These are phyloP conservation scores for Diacarnus erythraeanus DNA, from an alignment of 37 sponge, comb jelly and placozoan species.

Conservation along the genomic window DNA sequence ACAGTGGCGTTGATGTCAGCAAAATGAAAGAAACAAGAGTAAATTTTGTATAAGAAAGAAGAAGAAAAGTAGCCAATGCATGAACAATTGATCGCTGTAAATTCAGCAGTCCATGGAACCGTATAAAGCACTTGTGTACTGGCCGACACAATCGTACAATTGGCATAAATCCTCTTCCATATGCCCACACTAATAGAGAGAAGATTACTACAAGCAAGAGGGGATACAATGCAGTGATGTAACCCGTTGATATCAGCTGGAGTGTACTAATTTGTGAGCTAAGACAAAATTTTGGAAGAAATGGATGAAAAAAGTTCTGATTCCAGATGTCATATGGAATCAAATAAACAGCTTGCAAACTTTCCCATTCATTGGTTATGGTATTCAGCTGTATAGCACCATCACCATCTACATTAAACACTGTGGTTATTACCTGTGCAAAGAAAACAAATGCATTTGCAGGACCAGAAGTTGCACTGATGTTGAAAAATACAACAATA, in stretches of 20 bases:
- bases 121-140: conserved; percentile 34
- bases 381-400: conserved; percentile 15
- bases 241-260: conserved; percentile 14
- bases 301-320: conserved; percentile 45
- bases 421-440: conserved; percentile 51
- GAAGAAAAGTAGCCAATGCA: conserved; percentile 64
- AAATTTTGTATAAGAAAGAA: conserved; percentile 72
- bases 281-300: conserved; percentile 39
- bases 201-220: conserved; percentile 24
- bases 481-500: conserved; percentile 58
- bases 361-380: neutral
- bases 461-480: conserved; percentile 61
- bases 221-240: conserved; percentile 53
- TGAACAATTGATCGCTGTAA: conserved; percentile 28
- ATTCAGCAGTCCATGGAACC: conserved; percentile 23
- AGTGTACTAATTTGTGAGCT: conserved; percentile 11
- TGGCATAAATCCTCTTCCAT: neutral
- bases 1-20: conserved; percentile 34
- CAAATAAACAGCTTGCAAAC: neutral
- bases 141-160: conserved; percentile 26
- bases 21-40: conserved; percentile 49
- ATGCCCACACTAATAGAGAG: conserved; percentile 15
- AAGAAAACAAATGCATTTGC: conserved; percentile 77
- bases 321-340: conserved; percentile 65
- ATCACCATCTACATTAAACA: conserved; percentile 38